Evolutionary conservation across 2,888 invertebrate species (phyloP).

Genomic region (Ectemnius cavifrons): DNA sequence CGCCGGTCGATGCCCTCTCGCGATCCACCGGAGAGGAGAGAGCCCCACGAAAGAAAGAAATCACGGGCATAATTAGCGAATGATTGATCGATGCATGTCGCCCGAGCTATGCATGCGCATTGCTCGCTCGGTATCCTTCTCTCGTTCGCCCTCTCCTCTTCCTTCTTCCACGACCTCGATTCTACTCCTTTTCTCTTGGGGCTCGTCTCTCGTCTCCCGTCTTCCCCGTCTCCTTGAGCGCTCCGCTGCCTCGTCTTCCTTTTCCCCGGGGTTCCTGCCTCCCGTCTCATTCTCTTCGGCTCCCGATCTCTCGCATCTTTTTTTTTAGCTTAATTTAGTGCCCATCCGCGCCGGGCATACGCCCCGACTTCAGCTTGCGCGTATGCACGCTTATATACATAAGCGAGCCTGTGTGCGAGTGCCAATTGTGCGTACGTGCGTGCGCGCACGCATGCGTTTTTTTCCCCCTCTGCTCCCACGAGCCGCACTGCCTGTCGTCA

Average conservation of each 20-base stretch:
- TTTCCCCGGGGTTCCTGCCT: background rate
- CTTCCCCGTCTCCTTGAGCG: constrained; percentile 10
- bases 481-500: constrained; percentile 37
- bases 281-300: constrained; percentile 46
- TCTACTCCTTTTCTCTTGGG: constrained; percentile 9
- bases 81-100: constrained; percentile 77
- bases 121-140: constrained; percentile 55
- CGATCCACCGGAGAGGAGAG: constrained; percentile 47
- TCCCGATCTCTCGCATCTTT: constrained; percentile 50
- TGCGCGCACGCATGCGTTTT: constrained; percentile 38
- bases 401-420: constrained; percentile 46
- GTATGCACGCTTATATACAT: constrained; percentile 45
- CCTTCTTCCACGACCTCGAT: constrained; percentile 11
- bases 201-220: constrained; percentile 4
- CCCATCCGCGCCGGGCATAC: constrained; percentile 60
- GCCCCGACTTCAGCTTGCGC: constrained; percentile 51
- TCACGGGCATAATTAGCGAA: constrained; percentile 76
- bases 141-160: constrained; percentile 19
- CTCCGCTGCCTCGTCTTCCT: background rate
- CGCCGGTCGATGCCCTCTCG: constrained; percentile 67
- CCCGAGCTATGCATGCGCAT: constrained; percentile 73
- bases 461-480: constrained; percentile 38
- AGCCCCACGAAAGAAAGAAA: constrained; percentile 73
- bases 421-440: constrained; percentile 33
- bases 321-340: constrained; percentile 73